phyloP scores from a whole-genome alignment of 2,888 invertebrate species.

The Ochropleura plecta region DNA sequence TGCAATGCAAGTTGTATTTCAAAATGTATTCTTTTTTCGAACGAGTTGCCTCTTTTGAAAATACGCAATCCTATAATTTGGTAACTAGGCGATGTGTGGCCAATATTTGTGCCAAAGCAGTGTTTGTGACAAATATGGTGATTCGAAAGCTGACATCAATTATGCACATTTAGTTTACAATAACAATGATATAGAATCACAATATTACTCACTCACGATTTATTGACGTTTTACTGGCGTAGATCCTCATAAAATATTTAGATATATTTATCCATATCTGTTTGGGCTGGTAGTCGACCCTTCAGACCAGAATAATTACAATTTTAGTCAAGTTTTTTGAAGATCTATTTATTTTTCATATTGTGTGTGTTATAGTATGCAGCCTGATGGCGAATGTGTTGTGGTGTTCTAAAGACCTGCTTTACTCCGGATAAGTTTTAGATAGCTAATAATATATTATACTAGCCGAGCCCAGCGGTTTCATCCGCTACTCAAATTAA shows the following conservation, averaged over 20 bases:
- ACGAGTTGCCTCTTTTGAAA: neutral
- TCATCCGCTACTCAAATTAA: too few relatives aligned
- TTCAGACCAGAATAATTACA: slow-evolving; percentile 33
- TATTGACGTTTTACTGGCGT: slow-evolving; percentile 34
- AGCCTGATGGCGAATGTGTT: neutral
- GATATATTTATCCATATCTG: slow-evolving; percentile 52
- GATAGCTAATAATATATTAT: neutral
- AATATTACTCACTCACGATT: slow-evolving; percentile 54
- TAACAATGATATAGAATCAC: slow-evolving; percentile 45
- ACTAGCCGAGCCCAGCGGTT: too few relatives aligned
- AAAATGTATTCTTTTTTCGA: neutral
- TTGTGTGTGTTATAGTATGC: neutral
- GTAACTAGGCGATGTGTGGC: neutral
- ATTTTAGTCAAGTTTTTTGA: slow-evolving; percentile 15
- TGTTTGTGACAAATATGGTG: slow-evolving; percentile 52
- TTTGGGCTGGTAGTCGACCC: slow-evolving; percentile 57
- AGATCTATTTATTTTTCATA: neutral
- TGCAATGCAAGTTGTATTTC: neutral
- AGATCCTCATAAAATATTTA: slow-evolving; percentile 47
- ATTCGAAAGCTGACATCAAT: slow-evolving; percentile 47
- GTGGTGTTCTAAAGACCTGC: neutral
- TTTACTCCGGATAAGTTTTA: neutral
- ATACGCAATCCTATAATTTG: neutral
- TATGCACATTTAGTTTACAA: slow-evolving; percentile 28
- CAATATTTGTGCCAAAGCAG: slow-evolving; percentile 38